Evolutionary conservation across 1,140 invertebrate genomes (phyloP).

Genomic region (Neodiprion fabricii): DNA sequence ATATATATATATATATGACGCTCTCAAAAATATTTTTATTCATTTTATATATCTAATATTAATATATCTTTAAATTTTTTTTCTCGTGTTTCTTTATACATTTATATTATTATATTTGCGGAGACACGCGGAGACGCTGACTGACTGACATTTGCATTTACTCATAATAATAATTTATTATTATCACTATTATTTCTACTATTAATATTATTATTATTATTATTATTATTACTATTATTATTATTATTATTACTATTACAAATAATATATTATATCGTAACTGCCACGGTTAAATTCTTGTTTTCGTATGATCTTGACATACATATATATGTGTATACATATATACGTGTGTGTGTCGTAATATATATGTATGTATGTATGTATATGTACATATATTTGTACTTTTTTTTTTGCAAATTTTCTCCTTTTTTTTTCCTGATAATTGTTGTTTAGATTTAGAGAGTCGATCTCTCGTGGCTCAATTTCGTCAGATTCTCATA

Average conservation of each 20-base stretch:
- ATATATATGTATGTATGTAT: neutral
- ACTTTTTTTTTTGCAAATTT: neutral
- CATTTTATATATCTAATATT: neutral
- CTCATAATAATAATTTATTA: slow-evolving; percentile 28
- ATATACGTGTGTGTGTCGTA: neutral
- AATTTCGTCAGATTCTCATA: no score
- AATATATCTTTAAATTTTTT: slow-evolving; percentile 1
- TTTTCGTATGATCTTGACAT: no score
- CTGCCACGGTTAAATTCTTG: neutral
- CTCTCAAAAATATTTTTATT: neutral
- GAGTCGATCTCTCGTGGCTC: no score
- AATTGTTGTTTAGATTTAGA: no score
- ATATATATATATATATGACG: no score
- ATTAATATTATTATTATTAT: neutral
- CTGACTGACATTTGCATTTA: slow-evolving; percentile 3
- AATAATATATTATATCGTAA: neutral
- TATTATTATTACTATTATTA: neutral
- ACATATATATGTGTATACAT: neutral
- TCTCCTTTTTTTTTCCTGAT: no score
- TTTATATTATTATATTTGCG: slow-evolving; percentile 32
- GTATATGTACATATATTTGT: neutral
- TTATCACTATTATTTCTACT: slow-evolving; percentile 37
- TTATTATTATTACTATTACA: neutral
- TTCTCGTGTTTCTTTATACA: slow-evolving; percentile 29
- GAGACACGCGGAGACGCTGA: neutral